Evolutionary conservation across 2,797 vertebrate genomes (phyloP), one percentile per base, ranked within the genome.

Genomic region (Epinephelus coioides): DNA sequence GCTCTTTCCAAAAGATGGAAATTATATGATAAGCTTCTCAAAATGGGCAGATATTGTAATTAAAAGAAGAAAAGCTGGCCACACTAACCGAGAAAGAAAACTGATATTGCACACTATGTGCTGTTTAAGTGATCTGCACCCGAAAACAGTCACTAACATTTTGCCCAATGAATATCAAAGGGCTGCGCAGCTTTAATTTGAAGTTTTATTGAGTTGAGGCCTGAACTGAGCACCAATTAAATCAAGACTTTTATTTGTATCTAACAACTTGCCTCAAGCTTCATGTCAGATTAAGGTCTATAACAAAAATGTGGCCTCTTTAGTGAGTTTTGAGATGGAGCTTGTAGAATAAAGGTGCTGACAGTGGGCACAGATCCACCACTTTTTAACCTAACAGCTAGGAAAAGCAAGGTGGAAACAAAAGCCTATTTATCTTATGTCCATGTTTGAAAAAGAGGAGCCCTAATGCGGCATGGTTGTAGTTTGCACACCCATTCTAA

Each of bases 211-310:
- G 43, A 46, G 72, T 79, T 25, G 19, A 70, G 62, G 74, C 59
- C 13, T 43, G 8, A 79, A 47, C 44, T 40, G 43, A 63, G 53
- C 44, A 49, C 63, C 69, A 75, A 44, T 80, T 88, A 79, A 85
- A 63, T 71, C 59, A 65, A 70, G 25, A 44, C 9, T 70, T 69
- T 47, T 68, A 57, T 56, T 78, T 69, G 11, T 38, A 27, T 65
- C 17, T 23, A 68, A 23, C 27, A 82, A 2, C 38, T n/a, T 14
- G 55, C 61, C 76, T 57, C n/a, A 8, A 72, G 50, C 60, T 9
- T 3, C 25, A 73, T 23, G 17, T 19, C 11, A 51, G 46, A 75
- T 75, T 69, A 38, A 14, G 17, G 43, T 63, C 63, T 56, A 12
- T 40, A 54, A 43, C 25, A 14, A 76, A 62, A 51, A 21, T 62